Evolutionary conservation across 2,888 invertebrate species (phyloP).

Genomic region (Troides oblongomaculatus): DNA sequence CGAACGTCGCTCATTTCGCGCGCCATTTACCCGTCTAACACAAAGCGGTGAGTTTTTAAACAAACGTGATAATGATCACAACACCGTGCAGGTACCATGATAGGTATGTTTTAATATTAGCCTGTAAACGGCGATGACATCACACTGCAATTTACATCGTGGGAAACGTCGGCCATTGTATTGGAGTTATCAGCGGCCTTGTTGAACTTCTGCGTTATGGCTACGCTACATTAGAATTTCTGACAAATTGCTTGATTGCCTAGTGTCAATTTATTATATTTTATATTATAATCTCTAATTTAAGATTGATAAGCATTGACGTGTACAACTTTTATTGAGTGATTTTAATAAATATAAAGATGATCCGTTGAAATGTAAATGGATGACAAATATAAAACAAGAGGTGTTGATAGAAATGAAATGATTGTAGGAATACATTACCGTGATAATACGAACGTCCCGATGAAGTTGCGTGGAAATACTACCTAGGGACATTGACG

Average conservation of each 20-base stretch:
- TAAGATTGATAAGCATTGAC: no score
- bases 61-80: conserved; percentile 27
- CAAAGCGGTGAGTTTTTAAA: conserved; percentile 17
- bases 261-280: neutral
- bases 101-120: conserved; percentile 27
- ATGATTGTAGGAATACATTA: neutral
- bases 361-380: neutral
- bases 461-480: neutral
- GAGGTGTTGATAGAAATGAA: neutral
- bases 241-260: conserved; percentile 15
- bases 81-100: conserved; percentile 20
- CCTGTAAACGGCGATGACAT: conserved; percentile 32
- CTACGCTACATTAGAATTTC: conserved; percentile 16
- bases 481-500: neutral
- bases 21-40: neutral
- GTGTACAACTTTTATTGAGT: no score
- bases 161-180: conserved; percentile 33
- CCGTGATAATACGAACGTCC: neutral
- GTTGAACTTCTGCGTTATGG: conserved; percentile 20
- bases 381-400: neutral
- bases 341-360: neutral
- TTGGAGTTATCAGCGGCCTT: conserved; percentile 28
- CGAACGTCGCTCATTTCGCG: conserved; percentile 19
- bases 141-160: conserved; percentile 33
- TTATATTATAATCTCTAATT: neutral